A percentile compares a stretch with the other conserved stretches of the same genome.
phyloP scores from a whole-genome alignment of 1,140 invertebrate genomes.

The Calosoma granatense region DNA sequence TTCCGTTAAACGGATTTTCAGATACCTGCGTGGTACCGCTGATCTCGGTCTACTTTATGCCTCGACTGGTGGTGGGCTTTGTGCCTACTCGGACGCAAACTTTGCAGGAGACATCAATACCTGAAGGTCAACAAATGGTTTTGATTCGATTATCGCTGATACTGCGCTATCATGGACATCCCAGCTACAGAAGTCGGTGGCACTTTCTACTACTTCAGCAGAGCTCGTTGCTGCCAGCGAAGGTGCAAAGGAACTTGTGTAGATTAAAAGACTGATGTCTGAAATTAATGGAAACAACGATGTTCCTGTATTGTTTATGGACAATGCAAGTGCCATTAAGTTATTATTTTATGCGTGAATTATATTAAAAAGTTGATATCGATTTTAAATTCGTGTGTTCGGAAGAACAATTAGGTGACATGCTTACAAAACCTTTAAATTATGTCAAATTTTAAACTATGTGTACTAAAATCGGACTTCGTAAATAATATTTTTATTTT shows the following conservation, averaged over 20 bases:
- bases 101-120: conserved; percentile 24
- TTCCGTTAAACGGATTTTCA: conserved; percentile 4
- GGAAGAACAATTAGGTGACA: background rate
- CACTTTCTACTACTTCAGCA: conserved; percentile 33
- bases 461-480: background rate
- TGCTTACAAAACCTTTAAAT: background rate
- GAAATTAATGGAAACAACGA: conserved; percentile 19
- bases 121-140: conserved; percentile 25
- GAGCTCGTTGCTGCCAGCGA: conserved; percentile 30
- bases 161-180: conserved; percentile 29
- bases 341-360: conserved; percentile 2
- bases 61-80: conserved; percentile 19
- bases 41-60: conserved; percentile 10
- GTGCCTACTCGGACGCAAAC: conserved; percentile 25
- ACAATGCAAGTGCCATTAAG: conserved; percentile 22
- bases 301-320: conserved; percentile 12
- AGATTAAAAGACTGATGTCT: conserved; percentile 23
- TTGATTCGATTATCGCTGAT: conserved; percentile 20
- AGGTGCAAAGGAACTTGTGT: conserved; percentile 26
- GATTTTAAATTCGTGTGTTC: background rate
- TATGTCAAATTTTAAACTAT: background rate
- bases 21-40: conserved; percentile 33
- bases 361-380: background rate
- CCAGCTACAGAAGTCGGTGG: conserved; percentile 29
- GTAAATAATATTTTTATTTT: background rate